Base-by-base conservation (phyloP, 2,797 vertebrate species). In the Sebastes taczanowskii region DNA sequence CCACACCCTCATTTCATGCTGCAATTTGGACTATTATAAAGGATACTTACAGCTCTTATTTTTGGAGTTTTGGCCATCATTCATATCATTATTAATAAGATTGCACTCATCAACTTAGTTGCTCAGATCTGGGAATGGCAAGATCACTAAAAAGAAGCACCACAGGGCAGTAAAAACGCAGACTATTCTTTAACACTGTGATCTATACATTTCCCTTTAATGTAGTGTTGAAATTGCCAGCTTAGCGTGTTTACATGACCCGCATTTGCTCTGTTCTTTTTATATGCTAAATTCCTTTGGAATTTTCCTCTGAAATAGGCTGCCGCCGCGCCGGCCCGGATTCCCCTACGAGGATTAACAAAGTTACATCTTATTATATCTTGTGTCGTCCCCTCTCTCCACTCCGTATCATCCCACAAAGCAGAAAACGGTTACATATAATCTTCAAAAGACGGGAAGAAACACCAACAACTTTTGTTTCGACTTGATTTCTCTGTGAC, bases 391-490 rank as follows among this genome's bases (percentile, higher is more conserved):
- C 63, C 29, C 65, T 61, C 46, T 64, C 52, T 62, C 70, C 46
- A 3, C 23, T 55, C n/a, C 1, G 58, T 34, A 77, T 89, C 82
- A 59, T 74, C 76, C 76, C 56, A 22, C 81, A 77, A 64, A 62
- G 86, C 64, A 46, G 70, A 46, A 46, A 76, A 25, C 11, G 18
- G 68, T 74, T 64, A 35, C 38, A 69, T 63, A 87, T 86, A 82
- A 82, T 82, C 80, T 85, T 91, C 81, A 86, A 77, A 90, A 77
- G 79, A 60, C 53, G 53, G 59, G 56, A 86, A 89, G 81, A 69
- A 84, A 78, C 77, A 72, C 64, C 75, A 80, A 63, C 80, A 88
- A 88, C 71, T 81, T 83, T 72, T 81, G 71, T 82, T 49, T 84
- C 2, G 14, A 75, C 72, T 72, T 66, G 68, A 88, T 91, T 80